Conservation (phyloP, 1,140 invertebrate species). For the Leptoteleia sp. region DNA sequence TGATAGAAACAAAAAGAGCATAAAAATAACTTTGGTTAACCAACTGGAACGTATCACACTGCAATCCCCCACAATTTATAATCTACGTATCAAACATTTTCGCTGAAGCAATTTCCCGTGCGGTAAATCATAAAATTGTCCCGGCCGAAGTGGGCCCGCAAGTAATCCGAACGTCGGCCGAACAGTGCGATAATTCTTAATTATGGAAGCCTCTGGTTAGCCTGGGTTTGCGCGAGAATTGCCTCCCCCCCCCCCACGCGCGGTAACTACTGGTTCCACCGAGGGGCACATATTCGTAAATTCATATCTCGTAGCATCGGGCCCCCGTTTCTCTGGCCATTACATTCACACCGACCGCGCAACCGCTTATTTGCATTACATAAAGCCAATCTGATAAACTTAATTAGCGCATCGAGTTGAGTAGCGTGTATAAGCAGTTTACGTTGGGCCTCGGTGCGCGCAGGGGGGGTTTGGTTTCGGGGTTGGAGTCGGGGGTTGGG, state of each 20-base stretch:
- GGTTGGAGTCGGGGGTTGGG: too few species aligned
- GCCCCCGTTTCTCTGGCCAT: constrained; percentile 4
- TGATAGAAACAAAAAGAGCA: too few species aligned
- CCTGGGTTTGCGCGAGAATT: too few species aligned
- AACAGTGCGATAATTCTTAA: constrained; percentile 17
- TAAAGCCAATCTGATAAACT: constrained; percentile 38
- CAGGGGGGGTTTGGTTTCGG: too few species aligned
- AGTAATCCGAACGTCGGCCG: neutral
- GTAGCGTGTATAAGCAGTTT: too few species aligned
- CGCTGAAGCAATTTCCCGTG: neutral
- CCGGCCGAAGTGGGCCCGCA: too few species aligned
- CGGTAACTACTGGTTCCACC: constrained; percentile 14
- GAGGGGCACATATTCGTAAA: constrained; percentile 20
- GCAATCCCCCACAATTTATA: neutral
- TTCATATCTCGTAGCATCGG: constrained; percentile 19
- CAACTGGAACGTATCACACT: too few species aligned
- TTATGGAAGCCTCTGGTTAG: too few species aligned
- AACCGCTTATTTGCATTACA: constrained; percentile 42
- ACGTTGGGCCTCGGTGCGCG: too few species aligned
- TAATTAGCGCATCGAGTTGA: constrained; percentile 27
- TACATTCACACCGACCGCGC: constrained; percentile 16
- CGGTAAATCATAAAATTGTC: neutral
- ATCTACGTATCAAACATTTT: neutral
- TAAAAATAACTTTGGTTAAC: too few species aligned
- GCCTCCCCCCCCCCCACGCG: neutral